These are phyloP conservation scores for Eleutherodactylus coqui DNA, from an alignment of 2,797 vertebrate species.

Conservation along the genomic window DNA sequence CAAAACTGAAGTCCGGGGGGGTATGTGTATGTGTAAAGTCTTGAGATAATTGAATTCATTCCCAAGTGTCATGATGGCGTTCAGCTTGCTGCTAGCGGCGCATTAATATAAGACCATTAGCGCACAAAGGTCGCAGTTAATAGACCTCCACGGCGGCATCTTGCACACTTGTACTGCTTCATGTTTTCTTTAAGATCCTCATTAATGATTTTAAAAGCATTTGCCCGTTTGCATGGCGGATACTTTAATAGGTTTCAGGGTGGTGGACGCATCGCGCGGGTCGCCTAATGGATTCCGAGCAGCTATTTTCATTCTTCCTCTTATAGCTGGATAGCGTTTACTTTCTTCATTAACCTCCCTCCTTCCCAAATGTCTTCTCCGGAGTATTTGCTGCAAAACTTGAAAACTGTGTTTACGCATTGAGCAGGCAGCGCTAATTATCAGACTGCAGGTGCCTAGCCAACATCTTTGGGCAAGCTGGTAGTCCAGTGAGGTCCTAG, in stretches of 20 bases:
- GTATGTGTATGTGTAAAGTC: not conserved
- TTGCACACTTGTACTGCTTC: conserved; percentile 33
- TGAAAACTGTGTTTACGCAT: not conserved
- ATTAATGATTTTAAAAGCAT: conserved; percentile 61
- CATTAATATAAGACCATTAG: conserved; percentile 51
- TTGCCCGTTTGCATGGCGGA: conserved; percentile 18
- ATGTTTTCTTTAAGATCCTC: conserved; percentile 40
- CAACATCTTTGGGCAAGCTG: not conserved
- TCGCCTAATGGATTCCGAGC: conserved; percentile 44
- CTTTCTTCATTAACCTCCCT: conserved; percentile 50
- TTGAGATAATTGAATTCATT: conserved; percentile 40
- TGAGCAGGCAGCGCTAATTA: not conserved
- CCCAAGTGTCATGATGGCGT: conserved; percentile 19
- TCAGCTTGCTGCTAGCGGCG: not conserved
- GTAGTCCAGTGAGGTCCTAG: not conserved
- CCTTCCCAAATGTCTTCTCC: conserved; percentile 15
- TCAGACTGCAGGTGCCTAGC: too few relatives aligned
- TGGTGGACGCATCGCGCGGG: not conserved
- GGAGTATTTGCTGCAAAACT: not conserved
- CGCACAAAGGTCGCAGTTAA: conserved; percentile 3
- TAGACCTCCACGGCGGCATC: not conserved
- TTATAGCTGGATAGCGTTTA: not conserved
- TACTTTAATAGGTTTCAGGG: conserved; percentile 24
- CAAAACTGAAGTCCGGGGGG: not conserved
- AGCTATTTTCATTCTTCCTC: conserved; percentile 28